These are phyloP conservation scores for Etia nguti DNA, from an alignment of 2,113 vertebrate species.

Conservation along the genomic window DNA sequence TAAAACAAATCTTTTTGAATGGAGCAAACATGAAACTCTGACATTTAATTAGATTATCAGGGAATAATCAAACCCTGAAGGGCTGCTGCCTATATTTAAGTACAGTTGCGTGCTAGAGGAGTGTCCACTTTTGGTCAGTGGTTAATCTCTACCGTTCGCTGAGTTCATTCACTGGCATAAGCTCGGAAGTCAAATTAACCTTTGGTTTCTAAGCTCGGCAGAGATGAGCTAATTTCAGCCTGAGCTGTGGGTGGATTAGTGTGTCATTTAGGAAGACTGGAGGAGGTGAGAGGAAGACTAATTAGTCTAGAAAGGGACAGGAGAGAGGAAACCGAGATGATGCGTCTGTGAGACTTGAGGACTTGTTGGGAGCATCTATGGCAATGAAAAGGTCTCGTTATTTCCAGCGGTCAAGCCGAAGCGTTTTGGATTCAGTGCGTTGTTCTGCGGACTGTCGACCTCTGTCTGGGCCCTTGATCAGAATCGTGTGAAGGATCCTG, in stretches of 20 bases:
- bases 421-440: neutral
- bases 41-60: neutral
- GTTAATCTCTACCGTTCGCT: conserved; percentile 34
- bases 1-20: neutral
- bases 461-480: neutral
- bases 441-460: neutral
- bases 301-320: neutral
- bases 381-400: neutral
- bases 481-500: neutral
- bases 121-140: neutral
- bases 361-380: neutral
- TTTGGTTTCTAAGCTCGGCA: conserved; percentile 36
- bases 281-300: conserved; percentile 7
- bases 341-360: neutral
- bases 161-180: neutral
- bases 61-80: neutral
- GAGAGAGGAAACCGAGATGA: neutral
- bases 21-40: neutral
- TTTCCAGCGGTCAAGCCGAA: neutral
- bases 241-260: conserved; percentile 55
- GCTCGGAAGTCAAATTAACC: conserved; percentile 20
- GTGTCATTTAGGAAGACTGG: conserved; percentile 14
- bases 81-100: neutral
- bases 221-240: conserved; percentile 61
- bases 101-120: neutral